Base-by-base conservation (phyloP, 2,113 vertebrate genomes). In the Pionites leucogaster region DNA sequence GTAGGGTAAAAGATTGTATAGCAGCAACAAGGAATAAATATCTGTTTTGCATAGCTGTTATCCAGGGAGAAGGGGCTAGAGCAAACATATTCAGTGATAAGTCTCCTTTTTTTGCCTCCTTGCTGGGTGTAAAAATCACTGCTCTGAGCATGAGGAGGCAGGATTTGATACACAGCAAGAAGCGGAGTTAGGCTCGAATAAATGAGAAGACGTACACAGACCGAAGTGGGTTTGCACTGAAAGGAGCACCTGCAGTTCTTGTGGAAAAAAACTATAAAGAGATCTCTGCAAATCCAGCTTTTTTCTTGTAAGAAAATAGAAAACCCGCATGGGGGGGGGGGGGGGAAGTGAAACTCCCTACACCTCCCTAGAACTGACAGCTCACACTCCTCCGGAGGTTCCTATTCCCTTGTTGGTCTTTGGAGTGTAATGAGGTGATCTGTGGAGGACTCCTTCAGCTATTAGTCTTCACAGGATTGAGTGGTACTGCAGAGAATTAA, bases 401-500 rank as follows among this genome's bases (percentile, higher is more conserved):
- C 68, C 80, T 86, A 88, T 75, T 96, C 91, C 84, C 89, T 59
- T 5, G n/a, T 37, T 14, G 20, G 42, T 85, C 80, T 89, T 97
- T 7, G 11, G 44, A 88, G 72, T 62, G 33, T 93, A 96, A 95
- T 75, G 85, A 95, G 76, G 79, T 95, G 79, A 94, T 92, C 71
- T 59, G 53, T 64, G 44, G 90, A 94, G 41, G 50, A 88, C 72
- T 92, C 44, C 79, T 88, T 92, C 64, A 86, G 92, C 85, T 88
- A 75, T 94, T 88, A 68, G 42, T 94, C 79, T 96, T 94, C 62
- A 19, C 3, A 3, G 63, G 47, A 78, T 37, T 80, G 55, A 86
- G 41, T 60, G 35, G 67, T 64, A 65, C 47, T 88, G 77, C 69
- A 82, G 93, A 96, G 80, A 97, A 93, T 86, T 93, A 91, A 76